Base-by-base conservation (phyloP, 2,113 vertebrate genomes). In the Daboia siamensis region DNA sequence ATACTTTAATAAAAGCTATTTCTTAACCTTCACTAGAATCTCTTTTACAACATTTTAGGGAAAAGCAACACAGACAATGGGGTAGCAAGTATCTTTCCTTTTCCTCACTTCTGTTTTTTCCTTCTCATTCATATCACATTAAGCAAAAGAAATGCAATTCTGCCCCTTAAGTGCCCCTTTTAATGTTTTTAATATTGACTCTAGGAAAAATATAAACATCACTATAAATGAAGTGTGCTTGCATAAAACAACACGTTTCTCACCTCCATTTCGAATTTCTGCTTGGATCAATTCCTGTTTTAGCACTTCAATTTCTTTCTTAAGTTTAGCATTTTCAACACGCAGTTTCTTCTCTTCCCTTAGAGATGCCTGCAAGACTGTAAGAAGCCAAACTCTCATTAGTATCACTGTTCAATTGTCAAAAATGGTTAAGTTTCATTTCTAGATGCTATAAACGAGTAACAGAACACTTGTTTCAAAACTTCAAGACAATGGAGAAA, bases 291-390 rank as follows among this genome's bases (percentile, higher is more conserved):
- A 97, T 94, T 98, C 98, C 84, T 98, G 98, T 95, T 99, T 99
- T 90, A 99, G 95, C 11, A 96, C 97, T 94, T 99, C 99, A 23
- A 99, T 99, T 97, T 99, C 98, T 93, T 98, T 98, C 97, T 99
- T 99, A 95, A 99, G 94, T 95, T 98, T 99, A 90, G 98, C 98
- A 95, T 99, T 99, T 98, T 99, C 99, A 95, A 98, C 98, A 96
- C 98, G 98, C 91, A 99, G 98, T 93, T 99, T 99, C 98, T 99
- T 99, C 96, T 99, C 99, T 96, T 99, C 99, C 95, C 98, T 97
- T 39, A 98, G 97, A 90, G 98, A 98, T 95, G 99, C 98, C 97
- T 99, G 99, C 92, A 98, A 97, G 93, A 98, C 99, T 99, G 94
- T 39, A 94, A 93, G 57, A 29, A 94, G 92, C 51, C 92, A 52